phyloP scores from a whole-genome alignment of 2,797 vertebrate genomes.

The Crocodylus rhombifer region DNA sequence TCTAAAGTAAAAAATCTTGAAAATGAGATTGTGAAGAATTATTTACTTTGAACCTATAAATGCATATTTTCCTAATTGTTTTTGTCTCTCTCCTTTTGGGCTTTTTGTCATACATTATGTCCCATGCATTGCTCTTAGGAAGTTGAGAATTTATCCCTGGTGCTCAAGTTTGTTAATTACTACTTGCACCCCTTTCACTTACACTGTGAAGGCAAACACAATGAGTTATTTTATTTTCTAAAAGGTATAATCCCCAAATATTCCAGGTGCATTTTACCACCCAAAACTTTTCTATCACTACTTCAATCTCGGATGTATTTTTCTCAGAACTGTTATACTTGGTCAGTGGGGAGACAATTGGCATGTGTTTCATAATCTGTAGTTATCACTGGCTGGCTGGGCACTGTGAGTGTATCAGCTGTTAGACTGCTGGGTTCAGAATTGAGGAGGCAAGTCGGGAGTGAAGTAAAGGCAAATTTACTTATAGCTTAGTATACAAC shows the following conservation, averaged over 20 bases:
- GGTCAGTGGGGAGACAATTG: conserved; percentile 16
- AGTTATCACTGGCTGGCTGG: too few relatives aligned
- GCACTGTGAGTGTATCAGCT: too few relatives aligned
- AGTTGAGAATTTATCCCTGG: background rate
- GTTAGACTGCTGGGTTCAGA: too few relatives aligned
- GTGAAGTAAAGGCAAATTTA: too few relatives aligned
- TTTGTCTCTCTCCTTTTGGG: background rate
- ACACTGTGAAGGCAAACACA: conserved; percentile 39
- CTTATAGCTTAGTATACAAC: too few relatives aligned
- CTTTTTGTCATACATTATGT: background rate
- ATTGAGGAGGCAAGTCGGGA: too few relatives aligned
- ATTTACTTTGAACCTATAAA: background rate
- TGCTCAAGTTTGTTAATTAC: background rate
- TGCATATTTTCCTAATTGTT: background rate
- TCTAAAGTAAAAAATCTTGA: background rate
- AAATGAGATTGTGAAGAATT: background rate
- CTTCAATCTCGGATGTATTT: conserved; percentile 38
- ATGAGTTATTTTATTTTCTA: conserved; percentile 42
- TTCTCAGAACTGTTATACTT: conserved; percentile 54
- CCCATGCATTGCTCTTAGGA: background rate
- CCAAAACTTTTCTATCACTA: conserved; percentile 26
- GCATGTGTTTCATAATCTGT: background rate
- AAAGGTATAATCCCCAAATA: background rate
- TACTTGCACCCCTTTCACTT: background rate
- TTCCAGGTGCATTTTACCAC: conserved; percentile 24